phyloP scores from a whole-genome alignment of 2,113 vertebrate species.

The Cepphus grylle region DNA sequence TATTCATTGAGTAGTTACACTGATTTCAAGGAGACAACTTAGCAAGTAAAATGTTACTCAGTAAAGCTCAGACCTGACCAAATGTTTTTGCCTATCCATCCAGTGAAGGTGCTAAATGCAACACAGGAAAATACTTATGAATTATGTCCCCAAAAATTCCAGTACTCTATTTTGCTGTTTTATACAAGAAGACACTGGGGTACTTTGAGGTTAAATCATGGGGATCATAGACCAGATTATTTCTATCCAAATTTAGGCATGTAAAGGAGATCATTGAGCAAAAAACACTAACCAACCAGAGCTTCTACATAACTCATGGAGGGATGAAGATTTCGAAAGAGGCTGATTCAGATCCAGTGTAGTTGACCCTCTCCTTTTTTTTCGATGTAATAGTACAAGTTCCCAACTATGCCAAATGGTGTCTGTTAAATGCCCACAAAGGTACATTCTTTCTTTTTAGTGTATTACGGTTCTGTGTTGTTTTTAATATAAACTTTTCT shows the following conservation, averaged over 20 bases:
- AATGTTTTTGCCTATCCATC: background rate
- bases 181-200: background rate
- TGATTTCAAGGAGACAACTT: background rate
- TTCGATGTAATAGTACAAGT: background rate
- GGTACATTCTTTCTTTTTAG: background rate
- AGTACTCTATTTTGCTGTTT: background rate
- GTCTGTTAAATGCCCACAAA: background rate
- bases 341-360: background rate
- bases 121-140: background rate
- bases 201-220: background rate
- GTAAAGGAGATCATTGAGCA: background rate
- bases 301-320: background rate
- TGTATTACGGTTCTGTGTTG: background rate
- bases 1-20: background rate
- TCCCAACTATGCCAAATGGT: background rate
- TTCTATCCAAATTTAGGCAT: background rate
- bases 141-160: background rate
- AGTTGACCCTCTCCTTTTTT: background rate
- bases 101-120: background rate
- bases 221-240: background rate
- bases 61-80: background rate
- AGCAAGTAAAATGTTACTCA: background rate
- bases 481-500: background rate
- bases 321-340: background rate
- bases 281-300: background rate